Base-by-base conservation (phyloP, 1,140 invertebrate species). In the Frieseomelitta varia region DNA sequence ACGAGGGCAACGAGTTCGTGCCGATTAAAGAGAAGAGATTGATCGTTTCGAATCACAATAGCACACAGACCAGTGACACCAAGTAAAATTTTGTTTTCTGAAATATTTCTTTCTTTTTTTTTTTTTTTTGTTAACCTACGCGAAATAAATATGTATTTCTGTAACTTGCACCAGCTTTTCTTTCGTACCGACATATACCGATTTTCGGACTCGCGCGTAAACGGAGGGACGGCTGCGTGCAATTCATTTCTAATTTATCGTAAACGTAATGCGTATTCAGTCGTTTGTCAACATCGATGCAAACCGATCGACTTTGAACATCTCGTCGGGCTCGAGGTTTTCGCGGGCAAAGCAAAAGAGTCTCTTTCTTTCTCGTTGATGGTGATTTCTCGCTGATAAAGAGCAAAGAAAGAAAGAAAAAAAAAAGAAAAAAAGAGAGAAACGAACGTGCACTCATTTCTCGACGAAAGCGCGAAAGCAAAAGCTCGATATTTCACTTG, bases 221-320 rank as follows among this genome's bases (percentile, higher is more conserved):
- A 39, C 39, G 39, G 39, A 39, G 39, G 39, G 39, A 2, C 30
- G 30, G 30, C 1, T 39, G 39, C 6, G 39, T 39, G 39, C 6
- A 39, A 39, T 39, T n/a, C 39, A 6, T 39, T 39, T 39, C 4
- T 39, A 39, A 65, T 61, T 84, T 30, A 73, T 81, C 65, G 58
- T 87, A 87, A n/a, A 78, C 71, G 79, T 39, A 87, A 77, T 76
- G 81, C 39, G 61, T 78, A 34, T 86, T 88, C 85, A 88, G 87
- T 84, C 87, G 55, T 85, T 87, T 78, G 53, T 79, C 81, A 73
- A 73, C 55, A 55, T 72, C 14, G 69, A 72, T 73, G 55, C 21
- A 73, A 76, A 76, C 58, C 58, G 34, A 76, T 61, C 21, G 27
- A 76, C 34, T 76, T 61, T n/a, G 24, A 76, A 63, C 56, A 15